Evolutionary conservation across 2,113 vertebrate species (phyloP), one percentile per base, ranked within the genome.

Genomic region (Hippoglossus stenolepis): DNA sequence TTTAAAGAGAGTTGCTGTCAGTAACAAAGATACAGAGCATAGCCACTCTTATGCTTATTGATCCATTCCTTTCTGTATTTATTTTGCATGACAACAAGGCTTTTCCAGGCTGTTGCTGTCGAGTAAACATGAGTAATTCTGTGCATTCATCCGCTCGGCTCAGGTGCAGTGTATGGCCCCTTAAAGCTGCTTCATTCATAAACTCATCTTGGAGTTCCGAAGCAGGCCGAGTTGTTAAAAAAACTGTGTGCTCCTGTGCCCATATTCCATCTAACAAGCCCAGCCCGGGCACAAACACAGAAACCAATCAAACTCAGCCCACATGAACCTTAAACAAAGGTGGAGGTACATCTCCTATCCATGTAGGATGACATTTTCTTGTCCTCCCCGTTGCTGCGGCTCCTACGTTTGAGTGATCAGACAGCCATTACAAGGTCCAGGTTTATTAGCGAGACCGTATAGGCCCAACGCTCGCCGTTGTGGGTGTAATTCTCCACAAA

Each of bases 371-470:
- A 98, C 96, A 97, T 97, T 96, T 97, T 93, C 89, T 73, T 79
- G 77, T 89, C 88, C 87, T 84, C 67, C 65, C 63, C 56, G 91
- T 93, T 93, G 93, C 95, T 93, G 87, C 93, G 88, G 95, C 95
- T 93, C 94, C 94, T 95, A 92, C 95, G 95, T 96, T 95, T 93
- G 95, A 97, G 93, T 92, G 95, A 97, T 97, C 95, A 96, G 97
- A 96, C 96, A 98, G 96, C 92, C 92, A 85, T 95, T 94, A 89
- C 95, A 97, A 92, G 92, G 95, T 94, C 94, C 91, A 95, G 94
- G 95, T 96, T 97, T 97, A 98, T 99, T 99, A 98, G 97, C 94
- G 93, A 95, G 95, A 96, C 93, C 95, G 92, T 93, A 95, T 91
- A 95, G 95, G 91, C 95, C 94, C 96, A 94, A 95, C 96, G 95